Conservation (phyloP, 2,888 invertebrate genomes). For the Euzetes globulus region DNA sequence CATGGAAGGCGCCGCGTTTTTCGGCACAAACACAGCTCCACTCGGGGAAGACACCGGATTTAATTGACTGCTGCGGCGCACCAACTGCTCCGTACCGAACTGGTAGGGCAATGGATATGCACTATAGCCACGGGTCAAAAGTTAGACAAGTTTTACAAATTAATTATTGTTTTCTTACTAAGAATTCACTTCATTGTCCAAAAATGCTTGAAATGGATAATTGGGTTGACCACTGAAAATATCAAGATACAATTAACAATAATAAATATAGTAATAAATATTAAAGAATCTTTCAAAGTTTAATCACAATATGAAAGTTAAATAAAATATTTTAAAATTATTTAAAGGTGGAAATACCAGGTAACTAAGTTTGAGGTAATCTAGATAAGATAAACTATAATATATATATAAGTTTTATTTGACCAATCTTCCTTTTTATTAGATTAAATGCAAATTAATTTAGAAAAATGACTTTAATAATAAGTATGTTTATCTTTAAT, state of each 20-base stretch:
- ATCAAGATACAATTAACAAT: not conserved
- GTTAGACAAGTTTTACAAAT: not conserved
- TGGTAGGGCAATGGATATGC: constrained; percentile 13
- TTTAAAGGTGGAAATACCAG: too few species aligned
- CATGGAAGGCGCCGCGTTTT: constrained; percentile 2
- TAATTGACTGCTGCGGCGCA: constrained; percentile 9
- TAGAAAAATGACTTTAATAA: too few species aligned
- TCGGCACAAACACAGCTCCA: not conserved
- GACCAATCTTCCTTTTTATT: too few species aligned
- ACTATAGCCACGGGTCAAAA: not conserved
- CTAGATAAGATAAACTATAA: too few species aligned
- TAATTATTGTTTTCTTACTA: not conserved
- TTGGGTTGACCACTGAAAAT: not conserved
- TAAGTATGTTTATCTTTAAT: too few species aligned
- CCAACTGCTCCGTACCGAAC: not conserved
- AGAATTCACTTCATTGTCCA: constrained; percentile 21
- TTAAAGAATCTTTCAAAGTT: too few species aligned
- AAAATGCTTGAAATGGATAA: not conserved
- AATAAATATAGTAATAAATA: not conserved
- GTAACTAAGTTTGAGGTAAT: too few species aligned
- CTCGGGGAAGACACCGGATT: not conserved
- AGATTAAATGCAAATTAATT: too few species aligned
- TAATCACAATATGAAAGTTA: too few species aligned
- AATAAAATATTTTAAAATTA: too few species aligned
- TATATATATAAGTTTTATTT: too few species aligned